These are phyloP conservation scores for Misgurnus mizolepis DNA, from an alignment of 2,113 vertebrate species.

Conservation along the genomic window DNA sequence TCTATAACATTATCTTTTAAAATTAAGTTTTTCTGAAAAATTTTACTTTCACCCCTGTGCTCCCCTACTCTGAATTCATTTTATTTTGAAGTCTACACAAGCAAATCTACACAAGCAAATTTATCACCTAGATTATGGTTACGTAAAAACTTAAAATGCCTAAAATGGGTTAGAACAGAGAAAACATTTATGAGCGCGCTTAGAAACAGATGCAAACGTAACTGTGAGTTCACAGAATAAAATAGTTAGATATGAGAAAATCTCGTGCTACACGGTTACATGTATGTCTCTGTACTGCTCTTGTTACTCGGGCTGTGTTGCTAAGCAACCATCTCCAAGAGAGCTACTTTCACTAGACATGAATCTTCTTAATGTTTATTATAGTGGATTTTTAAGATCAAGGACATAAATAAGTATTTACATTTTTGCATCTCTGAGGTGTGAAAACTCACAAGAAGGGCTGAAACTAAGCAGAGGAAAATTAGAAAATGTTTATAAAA, in stretches of 20 bases:
- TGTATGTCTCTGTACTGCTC: constrained; percentile 20
- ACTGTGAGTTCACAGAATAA: neutral
- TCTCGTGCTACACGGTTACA: constrained; percentile 4
- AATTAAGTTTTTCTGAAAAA: too few relatives aligned
- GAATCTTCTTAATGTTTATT: constrained; percentile 49
- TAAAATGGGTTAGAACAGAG: neutral
- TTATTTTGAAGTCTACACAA: neutral
- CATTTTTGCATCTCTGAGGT: constrained; percentile 17
- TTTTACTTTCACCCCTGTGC: too few relatives aligned
- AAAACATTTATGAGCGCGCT: neutral
- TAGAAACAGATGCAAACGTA: neutral
- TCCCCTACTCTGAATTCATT: neutral
- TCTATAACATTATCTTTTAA: too few relatives aligned
- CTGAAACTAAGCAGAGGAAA: neutral
- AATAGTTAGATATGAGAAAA: neutral
- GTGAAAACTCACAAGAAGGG: neutral
- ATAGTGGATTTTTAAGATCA: constrained; percentile 43
- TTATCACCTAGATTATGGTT: neutral
- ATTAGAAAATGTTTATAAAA: neutral
- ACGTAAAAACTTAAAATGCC: neutral
- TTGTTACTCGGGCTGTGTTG: constrained; percentile 41
- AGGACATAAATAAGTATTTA: constrained; percentile 36
- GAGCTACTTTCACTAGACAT: constrained; percentile 42
- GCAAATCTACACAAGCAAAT: neutral
- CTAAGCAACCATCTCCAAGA: constrained; percentile 50